These are phyloP conservation scores for Drosophila arawakana DNA, from an alignment of 1,140 invertebrate species.

Conservation along the genomic window DNA sequence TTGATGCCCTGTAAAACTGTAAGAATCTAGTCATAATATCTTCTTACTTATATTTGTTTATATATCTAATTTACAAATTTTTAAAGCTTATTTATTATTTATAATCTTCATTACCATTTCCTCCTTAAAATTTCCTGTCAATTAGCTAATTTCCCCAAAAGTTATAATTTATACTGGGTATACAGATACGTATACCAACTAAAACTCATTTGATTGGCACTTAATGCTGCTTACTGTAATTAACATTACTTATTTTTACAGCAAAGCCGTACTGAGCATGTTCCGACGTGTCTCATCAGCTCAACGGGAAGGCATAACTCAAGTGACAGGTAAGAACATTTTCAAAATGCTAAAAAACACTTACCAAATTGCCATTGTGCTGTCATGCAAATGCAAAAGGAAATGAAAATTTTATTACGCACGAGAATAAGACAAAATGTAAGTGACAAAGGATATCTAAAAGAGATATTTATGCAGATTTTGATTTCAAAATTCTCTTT, in stretches of 20 bases:
- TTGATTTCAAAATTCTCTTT: too few species aligned
- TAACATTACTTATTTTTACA: constrained; percentile 47
- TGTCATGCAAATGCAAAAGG: constrained; percentile 3
- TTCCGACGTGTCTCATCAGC: constrained; percentile 74
- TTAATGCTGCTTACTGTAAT: constrained; percentile 19
- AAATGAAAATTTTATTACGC: constrained; percentile 23
- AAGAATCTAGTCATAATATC: background rate
- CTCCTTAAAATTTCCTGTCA: too few species aligned
- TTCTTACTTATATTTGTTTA: background rate
- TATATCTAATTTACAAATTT: background rate
- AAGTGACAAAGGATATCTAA: background rate
- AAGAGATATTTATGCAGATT: too few species aligned
- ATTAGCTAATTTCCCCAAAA: too few species aligned
- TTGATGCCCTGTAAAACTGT: background rate
- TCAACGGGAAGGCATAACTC: constrained; percentile 83
- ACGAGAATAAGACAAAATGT: background rate
- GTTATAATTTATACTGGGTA: too few species aligned
- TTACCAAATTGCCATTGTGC: constrained; percentile 17
- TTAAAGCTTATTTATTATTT: too few species aligned
- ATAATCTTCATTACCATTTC: too few species aligned
- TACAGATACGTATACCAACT: too few species aligned
- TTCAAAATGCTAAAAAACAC: constrained; percentile 11
- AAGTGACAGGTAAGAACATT: constrained; percentile 84
- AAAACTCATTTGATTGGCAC: constrained; percentile 19
- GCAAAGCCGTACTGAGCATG: constrained; percentile 80